A percentile compares a stretch with the other conserved stretches of the same genome.
phyloP scores from a whole-genome alignment of 2,797 vertebrate genomes.

The Microhierax caerulescens region DNA sequence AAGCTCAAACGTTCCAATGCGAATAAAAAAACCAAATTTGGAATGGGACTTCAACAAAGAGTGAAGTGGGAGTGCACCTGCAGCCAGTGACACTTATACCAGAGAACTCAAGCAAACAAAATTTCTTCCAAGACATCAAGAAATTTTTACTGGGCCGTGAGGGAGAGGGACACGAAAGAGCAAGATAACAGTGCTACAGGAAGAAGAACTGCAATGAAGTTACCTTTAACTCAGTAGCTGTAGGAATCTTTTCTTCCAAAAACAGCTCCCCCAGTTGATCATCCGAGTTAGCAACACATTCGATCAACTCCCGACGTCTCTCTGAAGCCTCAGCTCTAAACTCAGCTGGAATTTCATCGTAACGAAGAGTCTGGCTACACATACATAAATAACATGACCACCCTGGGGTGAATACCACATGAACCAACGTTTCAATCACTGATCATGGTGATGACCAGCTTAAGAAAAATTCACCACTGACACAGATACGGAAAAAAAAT shows the following conservation, averaged over 20 bases:
- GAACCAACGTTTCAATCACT: neutral
- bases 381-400: neutral
- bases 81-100: neutral
- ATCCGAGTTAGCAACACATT: constrained; percentile 91
- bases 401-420: neutral
- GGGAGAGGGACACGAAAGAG: neutral
- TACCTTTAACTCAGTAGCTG: constrained; percentile 87
- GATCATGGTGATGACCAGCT: rapidly evolving
- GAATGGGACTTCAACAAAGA: rapidly evolving
- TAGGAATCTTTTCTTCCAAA: constrained; percentile 89
- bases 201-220: neutral
- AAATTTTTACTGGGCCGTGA: rapidly evolving
- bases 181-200: rapidly evolving
- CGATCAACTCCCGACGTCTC: constrained; percentile 88
- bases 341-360: constrained; percentile 86
- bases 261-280: constrained; percentile 93
- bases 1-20: neutral
- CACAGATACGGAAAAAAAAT: rapidly evolving
- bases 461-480: rapidly evolving
- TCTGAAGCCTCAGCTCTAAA: constrained; percentile 82
- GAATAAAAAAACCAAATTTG: neutral
- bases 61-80: rapidly evolving
- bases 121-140: neutral
- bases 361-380: constrained; percentile 81
- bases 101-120: neutral